These are phyloP conservation scores for Helarctos malayanus DNA, from an alignment of 2,797 vertebrate genomes.

Conservation along the genomic window DNA sequence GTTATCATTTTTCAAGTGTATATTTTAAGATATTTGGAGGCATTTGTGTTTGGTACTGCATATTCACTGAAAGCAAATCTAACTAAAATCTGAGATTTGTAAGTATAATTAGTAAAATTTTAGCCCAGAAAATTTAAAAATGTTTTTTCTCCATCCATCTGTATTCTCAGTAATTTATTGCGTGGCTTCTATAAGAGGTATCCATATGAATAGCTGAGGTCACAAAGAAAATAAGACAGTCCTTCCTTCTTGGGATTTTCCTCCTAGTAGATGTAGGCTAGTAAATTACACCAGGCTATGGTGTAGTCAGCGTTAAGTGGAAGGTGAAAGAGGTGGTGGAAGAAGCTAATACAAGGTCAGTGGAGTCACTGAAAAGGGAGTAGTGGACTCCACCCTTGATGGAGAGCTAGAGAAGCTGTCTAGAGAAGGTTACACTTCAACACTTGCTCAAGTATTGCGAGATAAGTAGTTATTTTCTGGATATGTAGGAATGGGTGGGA, in stretches of 20 bases:
- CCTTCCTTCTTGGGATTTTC: background rate
- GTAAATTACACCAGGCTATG: no score
- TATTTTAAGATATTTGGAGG: constrained; percentile 62
- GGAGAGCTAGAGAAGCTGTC: background rate
- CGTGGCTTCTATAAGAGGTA: background rate
- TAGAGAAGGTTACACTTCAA: background rate
- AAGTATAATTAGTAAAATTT: constrained; percentile 53
- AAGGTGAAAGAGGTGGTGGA: background rate
- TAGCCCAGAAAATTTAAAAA: background rate
- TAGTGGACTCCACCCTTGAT: background rate
- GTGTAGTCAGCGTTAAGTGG: background rate
- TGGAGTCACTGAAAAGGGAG: background rate
- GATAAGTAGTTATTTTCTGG: background rate
- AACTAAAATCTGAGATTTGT: constrained; percentile 67
- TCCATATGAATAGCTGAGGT: background rate
- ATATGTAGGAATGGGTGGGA: background rate
- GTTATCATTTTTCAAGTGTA: constrained; percentile 28
- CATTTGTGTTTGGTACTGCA: constrained; percentile 39
- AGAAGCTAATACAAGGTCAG: background rate
- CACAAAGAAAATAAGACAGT: background rate
- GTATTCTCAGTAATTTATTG: background rate
- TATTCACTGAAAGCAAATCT: constrained; percentile 48
- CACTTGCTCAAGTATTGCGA: background rate
- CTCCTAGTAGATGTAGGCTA: background rate
- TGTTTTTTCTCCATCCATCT: background rate